A percentile compares a stretch with the other conserved stretches of the same genome.
Evolutionary conservation across 1,140 invertebrate species (phyloP).

Genomic region (Colletes latitarsis): DNA sequence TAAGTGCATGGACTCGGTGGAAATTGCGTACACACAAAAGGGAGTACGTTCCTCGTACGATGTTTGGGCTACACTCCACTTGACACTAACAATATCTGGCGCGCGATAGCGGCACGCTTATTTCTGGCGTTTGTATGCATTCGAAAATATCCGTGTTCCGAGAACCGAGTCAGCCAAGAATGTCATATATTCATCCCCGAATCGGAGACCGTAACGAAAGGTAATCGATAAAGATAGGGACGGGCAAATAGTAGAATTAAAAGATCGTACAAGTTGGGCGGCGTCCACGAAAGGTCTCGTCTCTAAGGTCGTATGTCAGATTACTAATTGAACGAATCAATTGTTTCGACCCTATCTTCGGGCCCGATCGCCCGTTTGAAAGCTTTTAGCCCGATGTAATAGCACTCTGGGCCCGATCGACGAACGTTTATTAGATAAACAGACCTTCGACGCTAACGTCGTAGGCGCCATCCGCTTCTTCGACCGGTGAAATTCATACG

Average conservation of each 20-base stretch:
- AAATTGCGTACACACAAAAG: not conserved
- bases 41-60: not conserved
- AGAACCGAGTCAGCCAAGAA: not conserved
- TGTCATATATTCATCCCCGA: not conserved
- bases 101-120: not conserved
- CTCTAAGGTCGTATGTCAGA: constrained; percentile 19
- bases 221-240: not conserved
- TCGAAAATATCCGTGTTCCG: constrained; percentile 20
- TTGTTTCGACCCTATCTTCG: constrained; percentile 55
- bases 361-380: constrained; percentile 47
- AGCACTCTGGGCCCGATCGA: constrained; percentile 47
- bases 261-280: not conserved
- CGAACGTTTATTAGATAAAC: constrained; percentile 65
- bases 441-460: constrained; percentile 17
- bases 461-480: not conserved
- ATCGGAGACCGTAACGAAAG: no score
- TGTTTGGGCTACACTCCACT: constrained; percentile 9
- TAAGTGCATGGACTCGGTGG: not conserved
- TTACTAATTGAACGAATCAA: constrained; percentile 70
- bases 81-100: constrained; percentile 31
- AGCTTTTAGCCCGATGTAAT: constrained; percentile 58
- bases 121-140: constrained; percentile 1
- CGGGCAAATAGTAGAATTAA: constrained; percentile 9
- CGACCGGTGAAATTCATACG: constrained; percentile 3
- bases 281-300: not conserved